These are phyloP conservation scores for Dufourea novaeangliae DNA, from an alignment of 1,140 invertebrate genomes.

Conservation along the genomic window DNA sequence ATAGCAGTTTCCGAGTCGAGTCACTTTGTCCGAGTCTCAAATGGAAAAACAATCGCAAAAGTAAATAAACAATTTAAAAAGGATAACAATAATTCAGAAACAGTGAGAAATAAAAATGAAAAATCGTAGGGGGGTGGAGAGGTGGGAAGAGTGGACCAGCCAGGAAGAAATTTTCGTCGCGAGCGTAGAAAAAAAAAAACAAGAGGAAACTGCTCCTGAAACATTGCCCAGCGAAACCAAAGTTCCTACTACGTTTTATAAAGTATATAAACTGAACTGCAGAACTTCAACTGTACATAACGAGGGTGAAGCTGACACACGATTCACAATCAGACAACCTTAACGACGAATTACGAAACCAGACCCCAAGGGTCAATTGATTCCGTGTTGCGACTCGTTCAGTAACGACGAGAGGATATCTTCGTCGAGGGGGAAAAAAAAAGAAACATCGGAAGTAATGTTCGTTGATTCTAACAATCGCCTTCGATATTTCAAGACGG, in stretches of 20 bases:
- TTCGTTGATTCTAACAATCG: slow-evolving; percentile 24
- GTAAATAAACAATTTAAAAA: not conserved
- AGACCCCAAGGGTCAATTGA: slow-evolving; percentile 71
- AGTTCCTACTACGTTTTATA: slow-evolving; percentile 82
- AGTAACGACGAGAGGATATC: not conserved
- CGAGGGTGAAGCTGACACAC: slow-evolving; percentile 77
- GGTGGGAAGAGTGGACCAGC: too few relatives aligned
- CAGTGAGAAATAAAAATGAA: not conserved
- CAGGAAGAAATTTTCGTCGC: not conserved
- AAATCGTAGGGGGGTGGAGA: too few relatives aligned
- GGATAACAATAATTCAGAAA: not conserved
- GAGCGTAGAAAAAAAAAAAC: slow-evolving; percentile 26
- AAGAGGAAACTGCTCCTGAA: slow-evolving; percentile 80
- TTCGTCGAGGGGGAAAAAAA: slow-evolving; percentile 1
- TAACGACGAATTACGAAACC: slow-evolving; percentile 66
- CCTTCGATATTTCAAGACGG: slow-evolving; percentile 38
- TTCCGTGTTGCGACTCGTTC: slow-evolving; percentile 55
- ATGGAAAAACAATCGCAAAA: not conserved
- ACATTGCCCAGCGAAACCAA: slow-evolving; percentile 82
- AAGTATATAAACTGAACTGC: slow-evolving; percentile 79
- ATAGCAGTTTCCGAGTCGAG: slow-evolving; percentile 79
- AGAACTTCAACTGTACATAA: slow-evolving; percentile 80
- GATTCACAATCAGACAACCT: slow-evolving; percentile 79
- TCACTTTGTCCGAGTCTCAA: slow-evolving; percentile 50
- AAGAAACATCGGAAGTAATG: slow-evolving; percentile 1